Base-by-base conservation (phyloP, 1,140 invertebrate species). In the Pseudomyrmex concolor region DNA sequence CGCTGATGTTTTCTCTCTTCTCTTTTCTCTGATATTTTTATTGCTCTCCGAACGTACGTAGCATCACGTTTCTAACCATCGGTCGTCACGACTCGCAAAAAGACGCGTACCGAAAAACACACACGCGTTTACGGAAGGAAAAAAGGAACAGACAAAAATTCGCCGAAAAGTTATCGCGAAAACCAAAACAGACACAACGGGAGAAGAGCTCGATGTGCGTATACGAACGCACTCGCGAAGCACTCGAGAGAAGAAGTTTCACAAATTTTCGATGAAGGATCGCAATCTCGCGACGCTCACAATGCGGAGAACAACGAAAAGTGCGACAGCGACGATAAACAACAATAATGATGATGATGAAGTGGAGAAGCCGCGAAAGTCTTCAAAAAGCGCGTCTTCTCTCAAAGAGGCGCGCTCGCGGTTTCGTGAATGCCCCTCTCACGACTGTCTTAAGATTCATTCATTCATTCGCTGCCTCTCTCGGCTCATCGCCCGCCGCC, bases 361-460 rank as follows among this genome's bases (percentile, higher is more conserved):
- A 13, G 62, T 51, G 7, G n/a, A 43, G 70, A 48, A 67, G 60
- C 71, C 43, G 62, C 67, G 70, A 34, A 59, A 12, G 7, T 5
- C 17, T 12, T 43, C 25, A 70, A 34, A 51, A 62, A 62, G 76
- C 84, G 62, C 67, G 85, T 85, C 66, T 34, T 34, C 34, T 22
- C 67, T 81, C 51, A 59, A 55, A 84, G 88, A 87, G 86, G 74
- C 78, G 76, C n/a, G 9, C 57, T 60, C 84, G 91, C 83, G 87
- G 89, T 91, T 91, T 91, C 86, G 90, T 91, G 90, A 91, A 92
- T 91, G 85, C 86, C 80, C 77, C 85, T 89, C 89, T 89, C 84
- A 90, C 91, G 91, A 93, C 92, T 92, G 92, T 91, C 91, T 91
- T 91, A 92, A 92, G 92, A 89, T 93, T 93, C 93, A 94, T 94